These are phyloP conservation scores for Salpingus planirostris DNA, from an alignment of 2,888 invertebrate genomes.

Conservation along the genomic window DNA sequence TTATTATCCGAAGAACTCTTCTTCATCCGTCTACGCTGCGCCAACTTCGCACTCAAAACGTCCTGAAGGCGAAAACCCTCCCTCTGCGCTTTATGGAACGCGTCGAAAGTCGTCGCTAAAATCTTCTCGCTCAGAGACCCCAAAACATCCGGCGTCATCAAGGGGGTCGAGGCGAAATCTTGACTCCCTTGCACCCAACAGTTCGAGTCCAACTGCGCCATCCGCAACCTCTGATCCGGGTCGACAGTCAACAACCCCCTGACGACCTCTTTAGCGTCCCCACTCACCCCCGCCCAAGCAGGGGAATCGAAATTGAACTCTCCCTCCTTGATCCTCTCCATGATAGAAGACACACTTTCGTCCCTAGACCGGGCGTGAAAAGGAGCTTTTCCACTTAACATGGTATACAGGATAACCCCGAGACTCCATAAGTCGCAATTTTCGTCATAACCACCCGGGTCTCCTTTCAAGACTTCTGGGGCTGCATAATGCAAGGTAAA, in stretches of 20 bases:
- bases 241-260: constrained; percentile 70
- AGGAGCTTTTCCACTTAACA: constrained; percentile 78
- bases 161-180: constrained; percentile 45
- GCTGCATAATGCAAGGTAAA: constrained; percentile 93
- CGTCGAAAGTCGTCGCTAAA: constrained; percentile 55
- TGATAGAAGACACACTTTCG: constrained; percentile 65
- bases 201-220: constrained; percentile 57
- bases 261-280: constrained; percentile 66
- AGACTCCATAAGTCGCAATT: constrained; percentile 95
- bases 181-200: constrained; percentile 52
- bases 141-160: constrained; percentile 53
- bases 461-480: constrained; percentile 74
- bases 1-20: constrained; percentile 44
- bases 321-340: constrained; percentile 71
- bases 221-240: constrained; percentile 60
- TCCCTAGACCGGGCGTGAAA: constrained; percentile 65
- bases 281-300: constrained; percentile 66
- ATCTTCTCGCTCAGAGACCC: constrained; percentile 44
- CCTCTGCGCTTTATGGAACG: constrained; percentile 58
- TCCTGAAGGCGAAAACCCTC: constrained; percentile 68
- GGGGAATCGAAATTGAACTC: constrained; percentile 63
- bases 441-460: constrained; percentile 70
- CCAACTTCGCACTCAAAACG: constrained; percentile 60
- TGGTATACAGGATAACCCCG: constrained; percentile 73
- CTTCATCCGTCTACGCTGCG: constrained; percentile 57